phyloP scores from a whole-genome alignment of 2,113 vertebrate genomes.

The Helogale parvula region DNA sequence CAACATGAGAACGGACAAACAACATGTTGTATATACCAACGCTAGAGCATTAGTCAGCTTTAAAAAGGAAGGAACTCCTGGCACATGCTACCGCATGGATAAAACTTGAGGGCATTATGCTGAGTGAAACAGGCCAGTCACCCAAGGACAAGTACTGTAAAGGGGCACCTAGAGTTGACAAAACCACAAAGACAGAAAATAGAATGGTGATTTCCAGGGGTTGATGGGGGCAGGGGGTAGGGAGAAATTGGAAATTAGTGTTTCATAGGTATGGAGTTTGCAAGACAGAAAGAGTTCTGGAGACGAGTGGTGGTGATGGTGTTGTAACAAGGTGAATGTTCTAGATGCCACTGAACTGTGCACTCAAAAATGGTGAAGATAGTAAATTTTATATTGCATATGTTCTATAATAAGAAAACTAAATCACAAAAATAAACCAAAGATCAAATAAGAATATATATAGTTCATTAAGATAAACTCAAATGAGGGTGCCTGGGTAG shows the following conservation, averaged over 20 bases:
- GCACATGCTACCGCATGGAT: neutral
- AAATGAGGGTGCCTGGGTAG: neutral
- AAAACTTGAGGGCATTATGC: neutral
- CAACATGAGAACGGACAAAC: too few relatives aligned
- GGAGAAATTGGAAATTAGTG: neutral
- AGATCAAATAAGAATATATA: neutral
- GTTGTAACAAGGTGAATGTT: neutral
- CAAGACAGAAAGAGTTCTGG: neutral
- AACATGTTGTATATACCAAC: too few relatives aligned
- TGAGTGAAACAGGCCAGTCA: neutral
- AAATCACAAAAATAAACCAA: neutral
- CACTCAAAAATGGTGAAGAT: neutral
- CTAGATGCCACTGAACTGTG: too few relatives aligned
- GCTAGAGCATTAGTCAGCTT: neutral
- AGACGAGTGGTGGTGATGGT: neutral
- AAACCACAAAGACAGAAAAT: neutral
- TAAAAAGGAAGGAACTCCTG: neutral
- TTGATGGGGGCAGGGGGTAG: accelerated
- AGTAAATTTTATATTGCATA: neutral
- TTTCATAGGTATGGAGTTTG: neutral
- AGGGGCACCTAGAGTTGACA: neutral
- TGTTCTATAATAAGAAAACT: neutral
- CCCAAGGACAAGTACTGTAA: neutral
- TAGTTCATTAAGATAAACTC: neutral
- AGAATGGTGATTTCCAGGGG: neutral